Conservation (phyloP, 2,113 vertebrate genomes). For the Mohoua ochrocephala region DNA sequence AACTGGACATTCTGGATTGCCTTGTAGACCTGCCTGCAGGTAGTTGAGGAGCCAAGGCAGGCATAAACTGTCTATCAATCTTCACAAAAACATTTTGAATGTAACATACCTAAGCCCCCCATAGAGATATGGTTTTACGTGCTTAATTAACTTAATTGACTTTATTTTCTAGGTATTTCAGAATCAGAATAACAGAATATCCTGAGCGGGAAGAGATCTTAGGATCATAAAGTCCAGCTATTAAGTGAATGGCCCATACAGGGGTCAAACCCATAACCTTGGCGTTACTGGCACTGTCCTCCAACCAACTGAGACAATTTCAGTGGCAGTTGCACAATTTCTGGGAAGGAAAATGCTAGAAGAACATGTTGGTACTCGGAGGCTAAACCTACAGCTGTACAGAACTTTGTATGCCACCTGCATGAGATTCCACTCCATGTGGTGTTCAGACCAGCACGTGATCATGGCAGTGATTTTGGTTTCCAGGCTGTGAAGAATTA, state of each 20-base stretch:
- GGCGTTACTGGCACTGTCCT: rapidly evolving
- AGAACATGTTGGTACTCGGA: not conserved
- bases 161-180: not conserved
- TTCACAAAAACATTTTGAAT: not conserved
- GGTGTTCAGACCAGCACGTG: rapidly evolving
- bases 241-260: not conserved
- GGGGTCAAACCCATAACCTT: not conserved
- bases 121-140: not conserved
- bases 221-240: not conserved
- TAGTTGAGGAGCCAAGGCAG: not conserved
- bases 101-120: not conserved
- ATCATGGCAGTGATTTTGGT: not conserved
- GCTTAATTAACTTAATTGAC: not conserved
- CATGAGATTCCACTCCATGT: not conserved
- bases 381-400: not conserved
- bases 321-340: not conserved
- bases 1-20: not conserved
- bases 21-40: not conserved
- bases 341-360: not conserved
- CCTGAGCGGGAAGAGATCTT: not conserved
- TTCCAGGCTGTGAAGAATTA: not conserved
- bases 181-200: not conserved
- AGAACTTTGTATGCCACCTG: not conserved
- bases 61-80: not conserved
- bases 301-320: not conserved